phyloP scores from a whole-genome alignment of 2,888 invertebrate genomes.

The Agonopterix arenella region DNA sequence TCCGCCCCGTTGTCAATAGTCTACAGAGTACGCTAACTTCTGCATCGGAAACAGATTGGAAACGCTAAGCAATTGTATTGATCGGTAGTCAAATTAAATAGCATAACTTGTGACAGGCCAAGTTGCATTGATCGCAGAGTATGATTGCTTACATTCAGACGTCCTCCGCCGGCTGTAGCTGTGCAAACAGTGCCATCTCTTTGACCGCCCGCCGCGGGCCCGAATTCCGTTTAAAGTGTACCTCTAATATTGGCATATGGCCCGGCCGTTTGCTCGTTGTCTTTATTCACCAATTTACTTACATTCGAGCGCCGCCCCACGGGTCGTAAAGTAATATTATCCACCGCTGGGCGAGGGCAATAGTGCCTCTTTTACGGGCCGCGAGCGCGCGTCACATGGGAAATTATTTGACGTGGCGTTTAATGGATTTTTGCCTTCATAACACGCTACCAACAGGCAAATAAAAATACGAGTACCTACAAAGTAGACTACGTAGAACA shows the following conservation, averaged over 20 bases:
- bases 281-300: constrained; percentile 75
- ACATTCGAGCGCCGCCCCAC: constrained; percentile 64
- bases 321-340: constrained; percentile 75
- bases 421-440: constrained; percentile 77
- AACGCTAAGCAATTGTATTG: no score
- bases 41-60: no score
- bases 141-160: no score
- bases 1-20: no score
- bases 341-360: constrained; percentile 69
- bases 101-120: no score
- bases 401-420: constrained; percentile 77
- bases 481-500: constrained; percentile 30
- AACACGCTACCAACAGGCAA: constrained; percentile 70
- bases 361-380: constrained; percentile 76
- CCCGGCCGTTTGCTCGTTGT: constrained; percentile 47
- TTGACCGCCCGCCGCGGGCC: background rate
- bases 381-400: constrained; percentile 74
- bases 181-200: no score
- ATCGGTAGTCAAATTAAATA: no score
- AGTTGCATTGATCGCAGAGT: no score
- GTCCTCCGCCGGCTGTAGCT: no score
- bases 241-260: constrained; percentile 21
- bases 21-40: no score
- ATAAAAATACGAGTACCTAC: constrained; percentile 56
- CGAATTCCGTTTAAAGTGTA: constrained; percentile 15